These are phyloP conservation scores for Aricia agestis DNA, from an alignment of 1,140 invertebrate species.

Conservation along the genomic window DNA sequence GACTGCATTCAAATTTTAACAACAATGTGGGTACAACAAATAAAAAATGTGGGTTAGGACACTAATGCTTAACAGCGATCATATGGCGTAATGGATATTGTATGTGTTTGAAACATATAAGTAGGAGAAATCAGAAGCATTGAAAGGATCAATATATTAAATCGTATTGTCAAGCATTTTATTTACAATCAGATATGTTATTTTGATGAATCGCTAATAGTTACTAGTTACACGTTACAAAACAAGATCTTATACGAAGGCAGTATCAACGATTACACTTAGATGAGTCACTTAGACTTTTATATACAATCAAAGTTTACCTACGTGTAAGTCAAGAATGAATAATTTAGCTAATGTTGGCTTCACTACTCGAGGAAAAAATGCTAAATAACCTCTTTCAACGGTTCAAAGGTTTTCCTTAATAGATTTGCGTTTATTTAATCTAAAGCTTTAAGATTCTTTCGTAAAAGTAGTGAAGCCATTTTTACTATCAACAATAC, in stretches of 20 bases:
- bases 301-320: conserved; percentile 6
- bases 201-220: conserved; percentile 49
- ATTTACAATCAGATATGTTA: conserved; percentile 73
- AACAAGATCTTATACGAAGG: conserved; percentile 19
- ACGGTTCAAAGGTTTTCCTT: no score
- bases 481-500: neutral
- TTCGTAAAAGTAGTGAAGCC: neutral
- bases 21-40: no score
- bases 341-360: neutral
- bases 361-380: neutral
- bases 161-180: conserved; percentile 73
- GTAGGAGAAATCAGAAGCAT: conserved; percentile 19
- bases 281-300: conserved; percentile 8
- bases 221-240: conserved; percentile 25
- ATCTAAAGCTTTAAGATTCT: no score
- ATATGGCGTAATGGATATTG: conserved; percentile 17
- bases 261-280: conserved; percentile 16
- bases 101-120: conserved; percentile 8
- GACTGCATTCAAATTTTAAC: no score
- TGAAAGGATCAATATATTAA: conserved; percentile 40
- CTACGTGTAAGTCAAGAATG: neutral
- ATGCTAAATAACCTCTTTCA: no score
- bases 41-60: no score
- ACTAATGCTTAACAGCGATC: no score
- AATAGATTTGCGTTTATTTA: no score